Percentiles rank a stretch among this genome's conserved stretches.
These are phyloP conservation scores for Sitophilus oryzae DNA, from an alignment of 1,140 invertebrate genomes.

Conservation along the genomic window DNA sequence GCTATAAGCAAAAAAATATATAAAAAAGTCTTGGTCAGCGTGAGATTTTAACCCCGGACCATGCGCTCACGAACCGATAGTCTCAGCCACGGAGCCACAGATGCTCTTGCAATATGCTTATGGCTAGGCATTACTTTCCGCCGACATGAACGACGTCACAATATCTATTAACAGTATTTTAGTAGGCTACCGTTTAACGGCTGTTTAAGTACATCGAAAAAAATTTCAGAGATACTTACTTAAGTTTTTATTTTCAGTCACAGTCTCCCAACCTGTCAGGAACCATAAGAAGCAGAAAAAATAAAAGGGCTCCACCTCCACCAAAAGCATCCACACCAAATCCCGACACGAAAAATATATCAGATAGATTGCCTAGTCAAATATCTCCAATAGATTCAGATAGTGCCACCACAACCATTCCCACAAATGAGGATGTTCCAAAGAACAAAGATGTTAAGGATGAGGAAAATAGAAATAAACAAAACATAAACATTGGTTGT, in stretches of 20 bases:
- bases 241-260: conserved; percentile 11
- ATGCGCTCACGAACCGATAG: too few species aligned
- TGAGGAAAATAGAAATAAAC: conserved; percentile 53
- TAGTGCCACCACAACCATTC: background rate
- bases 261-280: conserved; percentile 12
- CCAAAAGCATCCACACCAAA: conserved; percentile 37
- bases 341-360: conserved; percentile 2
- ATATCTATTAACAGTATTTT: too few species aligned
- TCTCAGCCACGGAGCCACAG: too few species aligned
- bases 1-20: too few species aligned
- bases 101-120: too few species aligned
- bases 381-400: background rate
- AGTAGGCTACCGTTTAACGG: too few species aligned
- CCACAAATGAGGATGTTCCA: conserved; percentile 37
- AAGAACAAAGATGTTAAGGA: conserved; percentile 52
- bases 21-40: too few species aligned
- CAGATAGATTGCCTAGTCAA: background rate
- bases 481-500: conserved; percentile 42
- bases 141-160: too few species aligned
- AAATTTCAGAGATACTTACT: conserved; percentile 1
- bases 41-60: too few species aligned
- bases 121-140: too few species aligned
- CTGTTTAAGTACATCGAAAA: too few species aligned
- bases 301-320: conserved; percentile 52
- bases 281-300: conserved; percentile 42